These are phyloP conservation scores for Amphipyra berbera DNA, from an alignment of 2,888 invertebrate genomes.

Conservation along the genomic window DNA sequence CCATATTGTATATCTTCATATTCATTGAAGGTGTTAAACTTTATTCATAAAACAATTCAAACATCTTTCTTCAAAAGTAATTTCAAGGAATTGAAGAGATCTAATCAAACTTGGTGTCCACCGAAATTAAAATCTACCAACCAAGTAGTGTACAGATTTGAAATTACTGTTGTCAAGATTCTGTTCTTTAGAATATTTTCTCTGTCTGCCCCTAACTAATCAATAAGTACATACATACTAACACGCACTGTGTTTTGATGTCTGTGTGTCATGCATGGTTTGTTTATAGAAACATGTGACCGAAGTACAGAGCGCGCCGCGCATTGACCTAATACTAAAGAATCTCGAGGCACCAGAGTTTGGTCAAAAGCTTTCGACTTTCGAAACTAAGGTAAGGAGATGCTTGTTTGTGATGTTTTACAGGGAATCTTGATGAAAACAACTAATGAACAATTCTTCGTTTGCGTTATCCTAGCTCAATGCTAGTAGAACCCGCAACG, in stretches of 20 bases:
- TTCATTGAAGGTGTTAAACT: no score
- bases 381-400: constrained; percentile 87
- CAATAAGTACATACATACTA: constrained; percentile 61
- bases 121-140: no score
- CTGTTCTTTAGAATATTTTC: constrained; percentile 31
- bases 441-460: no score
- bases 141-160: no score
- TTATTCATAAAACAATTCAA: no score
- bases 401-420: constrained; percentile 4
- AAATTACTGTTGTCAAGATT: background rate
- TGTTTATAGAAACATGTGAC: constrained; percentile 83
- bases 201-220: constrained; percentile 41
- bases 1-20: background rate
- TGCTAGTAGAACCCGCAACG: no score
- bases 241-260: constrained; percentile 72
- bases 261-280: constrained; percentile 81
- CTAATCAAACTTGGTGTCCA: no score
- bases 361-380: constrained; percentile 83
- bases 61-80: no score
- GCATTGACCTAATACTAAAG: constrained; percentile 79
- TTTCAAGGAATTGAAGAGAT: no score
- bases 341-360: constrained; percentile 84
- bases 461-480: no score
- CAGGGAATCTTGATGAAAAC: background rate
- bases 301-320: constrained; percentile 74